Evolutionary conservation across 1,140 invertebrate genomes (phyloP).

Genomic region (Drosophila sechellia): DNA sequence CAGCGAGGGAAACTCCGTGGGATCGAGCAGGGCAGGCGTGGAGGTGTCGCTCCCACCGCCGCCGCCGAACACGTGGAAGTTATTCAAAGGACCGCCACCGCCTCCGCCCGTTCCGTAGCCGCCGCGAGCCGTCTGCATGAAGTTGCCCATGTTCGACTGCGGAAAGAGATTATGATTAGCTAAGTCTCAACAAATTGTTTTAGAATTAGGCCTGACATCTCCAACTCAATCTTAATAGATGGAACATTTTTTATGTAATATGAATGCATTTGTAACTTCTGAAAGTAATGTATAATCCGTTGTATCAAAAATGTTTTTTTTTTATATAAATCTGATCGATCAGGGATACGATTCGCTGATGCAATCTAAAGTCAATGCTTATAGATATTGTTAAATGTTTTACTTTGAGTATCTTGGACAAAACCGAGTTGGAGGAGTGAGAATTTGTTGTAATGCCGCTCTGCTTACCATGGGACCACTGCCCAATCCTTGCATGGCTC

Average conservation of each 20-base stretch:
- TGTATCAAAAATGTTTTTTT: too few species aligned
- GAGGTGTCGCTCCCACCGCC: constrained; percentile 87
- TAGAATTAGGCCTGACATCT: not conserved
- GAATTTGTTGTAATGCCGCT: not conserved
- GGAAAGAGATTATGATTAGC: constrained; percentile 18
- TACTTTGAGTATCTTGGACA: too few species aligned
- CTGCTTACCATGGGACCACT: constrained; percentile 78
- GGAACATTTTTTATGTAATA: too few species aligned
- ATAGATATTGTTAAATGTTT: too few species aligned
- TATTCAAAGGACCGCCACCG: constrained; percentile 86
- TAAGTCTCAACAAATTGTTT: not conserved
- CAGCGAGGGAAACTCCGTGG: constrained; percentile 95
- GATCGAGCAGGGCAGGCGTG: constrained; percentile 93
- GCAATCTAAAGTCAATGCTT: too few species aligned
- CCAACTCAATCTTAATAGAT: not conserved
- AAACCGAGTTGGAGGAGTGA: not conserved
- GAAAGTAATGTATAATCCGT: too few species aligned
- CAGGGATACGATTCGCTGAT: too few species aligned
- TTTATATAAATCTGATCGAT: too few species aligned
- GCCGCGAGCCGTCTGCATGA: constrained; percentile 85
- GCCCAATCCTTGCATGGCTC: constrained; percentile 87
- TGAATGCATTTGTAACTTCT: not conserved
- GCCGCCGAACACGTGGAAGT: constrained; percentile 91
- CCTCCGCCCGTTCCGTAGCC: constrained; percentile 88
- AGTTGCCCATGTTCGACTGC: constrained; percentile 84